A percentile compares a stretch with the other conserved stretches of the same genome.
Conservation (phyloP, 1,140 invertebrate species). For the Micrasema longulum region DNA sequence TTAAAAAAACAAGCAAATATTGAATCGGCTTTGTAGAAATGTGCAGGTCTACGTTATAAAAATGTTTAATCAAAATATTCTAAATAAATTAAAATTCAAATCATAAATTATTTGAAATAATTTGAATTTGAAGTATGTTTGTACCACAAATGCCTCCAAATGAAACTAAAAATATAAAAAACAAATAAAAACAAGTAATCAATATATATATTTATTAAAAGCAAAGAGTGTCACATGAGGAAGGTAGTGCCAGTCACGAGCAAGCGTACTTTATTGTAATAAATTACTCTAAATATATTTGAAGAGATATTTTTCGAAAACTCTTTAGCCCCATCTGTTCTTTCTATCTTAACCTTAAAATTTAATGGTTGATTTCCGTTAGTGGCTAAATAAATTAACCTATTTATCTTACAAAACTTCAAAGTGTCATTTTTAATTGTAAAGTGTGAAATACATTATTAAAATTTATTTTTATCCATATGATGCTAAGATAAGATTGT, state of each 20-base stretch:
- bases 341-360: neutral
- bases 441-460: no score
- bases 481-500: no score
- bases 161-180: conserved; percentile 3
- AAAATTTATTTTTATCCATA: no score
- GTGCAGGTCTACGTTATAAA: no score
- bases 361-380: neutral
- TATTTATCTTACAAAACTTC: no score
- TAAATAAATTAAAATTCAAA: no score
- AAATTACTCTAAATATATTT: neutral
- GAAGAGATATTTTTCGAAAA: conserved; percentile 17
- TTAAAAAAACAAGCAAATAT: no score
- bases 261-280: neutral
- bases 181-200: conserved; percentile 9
- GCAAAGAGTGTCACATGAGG: conserved; percentile 11
- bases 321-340: neutral
- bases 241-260: neutral
- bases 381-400: neutral
- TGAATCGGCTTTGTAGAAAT: no score
- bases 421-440: no score
- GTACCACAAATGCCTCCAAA: conserved; percentile 10
- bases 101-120: no score
- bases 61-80: no score
- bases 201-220: conserved; percentile 13
- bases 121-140: neutral